phyloP scores from a whole-genome alignment of 1,140 invertebrate species.

The Pseudomyrmex concolor region DNA sequence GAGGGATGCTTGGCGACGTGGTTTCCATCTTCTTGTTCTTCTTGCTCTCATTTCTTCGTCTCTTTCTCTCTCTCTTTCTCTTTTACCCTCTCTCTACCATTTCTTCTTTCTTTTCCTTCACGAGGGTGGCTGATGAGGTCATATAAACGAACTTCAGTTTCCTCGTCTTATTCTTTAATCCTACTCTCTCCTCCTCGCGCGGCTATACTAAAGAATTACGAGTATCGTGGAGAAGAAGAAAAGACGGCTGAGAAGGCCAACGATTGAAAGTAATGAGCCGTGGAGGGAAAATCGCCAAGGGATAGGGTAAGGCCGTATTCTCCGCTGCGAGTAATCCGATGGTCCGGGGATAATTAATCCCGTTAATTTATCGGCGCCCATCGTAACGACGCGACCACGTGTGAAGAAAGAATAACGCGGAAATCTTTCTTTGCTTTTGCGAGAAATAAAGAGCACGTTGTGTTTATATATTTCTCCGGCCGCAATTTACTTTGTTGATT shows the following conservation, averaged over 20 bases:
- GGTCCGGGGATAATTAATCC: slow-evolving; percentile 71
- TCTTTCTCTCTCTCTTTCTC: neutral
- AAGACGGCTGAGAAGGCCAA: slow-evolving; percentile 53
- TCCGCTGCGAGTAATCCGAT: slow-evolving; percentile 60
- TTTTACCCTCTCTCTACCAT: slow-evolving; percentile 35
- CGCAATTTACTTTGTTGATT: no score
- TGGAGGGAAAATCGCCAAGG: slow-evolving; percentile 65
- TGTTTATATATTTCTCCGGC: neutral
- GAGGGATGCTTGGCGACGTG: slow-evolving; percentile 76
- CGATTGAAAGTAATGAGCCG: slow-evolving; percentile 84
- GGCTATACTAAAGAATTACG: slow-evolving; percentile 82
- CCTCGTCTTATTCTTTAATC: slow-evolving; percentile 84
- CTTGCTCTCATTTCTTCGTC: slow-evolving; percentile 42
- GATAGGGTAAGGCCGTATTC: slow-evolving; percentile 48
- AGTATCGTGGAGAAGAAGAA: slow-evolving; percentile 51
- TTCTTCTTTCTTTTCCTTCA: slow-evolving; percentile 47
- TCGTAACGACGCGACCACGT: slow-evolving; percentile 31
- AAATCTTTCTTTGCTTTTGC: slow-evolving; percentile 9
- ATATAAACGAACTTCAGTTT: slow-evolving; percentile 82
- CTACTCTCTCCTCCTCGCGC: slow-evolving; percentile 65
- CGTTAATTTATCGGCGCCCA: slow-evolving; percentile 70
- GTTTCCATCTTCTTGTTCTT: slow-evolving; percentile 63
- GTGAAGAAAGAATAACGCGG: slow-evolving; percentile 30
- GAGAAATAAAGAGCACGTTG: neutral
- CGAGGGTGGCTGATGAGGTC: slow-evolving; percentile 78